Percentiles rank a stretch among this genome's conserved stretches.
These are phyloP conservation scores for Orthosia incerta DNA, from an alignment of 2,888 invertebrate species.

Conservation along the genomic window DNA sequence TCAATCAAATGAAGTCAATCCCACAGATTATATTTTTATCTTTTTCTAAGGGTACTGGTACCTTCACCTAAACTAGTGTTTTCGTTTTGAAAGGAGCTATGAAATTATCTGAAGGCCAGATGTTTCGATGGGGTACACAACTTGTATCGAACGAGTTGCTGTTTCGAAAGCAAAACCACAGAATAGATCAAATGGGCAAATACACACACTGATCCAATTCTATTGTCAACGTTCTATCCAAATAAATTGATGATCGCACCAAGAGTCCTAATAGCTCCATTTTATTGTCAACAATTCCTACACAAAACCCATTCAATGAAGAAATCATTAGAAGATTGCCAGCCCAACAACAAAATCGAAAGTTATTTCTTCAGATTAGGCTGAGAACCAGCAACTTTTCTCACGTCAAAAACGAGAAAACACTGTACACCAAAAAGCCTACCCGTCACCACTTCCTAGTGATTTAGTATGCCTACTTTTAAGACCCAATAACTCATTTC, in stretches of 20 bases:
- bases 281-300: slow-evolving; percentile 21
- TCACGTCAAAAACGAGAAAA: no score
- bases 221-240: slow-evolving; percentile 4
- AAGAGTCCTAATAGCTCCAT: not conserved
- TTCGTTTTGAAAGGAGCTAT: not conserved
- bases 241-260: slow-evolving; percentile 27
- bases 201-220: slow-evolving; percentile 11
- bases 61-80: not conserved
- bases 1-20: no score
- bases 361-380: no score
- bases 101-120: not conserved
- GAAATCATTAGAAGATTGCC: not conserved
- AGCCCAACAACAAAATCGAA: no score
- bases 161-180: slow-evolving; percentile 12
- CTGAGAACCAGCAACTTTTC: no score
- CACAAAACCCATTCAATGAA: not conserved
- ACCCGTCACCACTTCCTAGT: no score
- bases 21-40: not conserved
- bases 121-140: slow-evolving; percentile 3
- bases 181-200: slow-evolving; percentile 4
- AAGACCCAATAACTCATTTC: not conserved
- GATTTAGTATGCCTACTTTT: no score
- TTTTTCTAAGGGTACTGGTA: not conserved
- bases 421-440: no score
- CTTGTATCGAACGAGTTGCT: not conserved